These are phyloP conservation scores for Imbricaverruca yamaguchii DNA, from an alignment of 2,888 invertebrate genomes.

Conservation along the genomic window DNA sequence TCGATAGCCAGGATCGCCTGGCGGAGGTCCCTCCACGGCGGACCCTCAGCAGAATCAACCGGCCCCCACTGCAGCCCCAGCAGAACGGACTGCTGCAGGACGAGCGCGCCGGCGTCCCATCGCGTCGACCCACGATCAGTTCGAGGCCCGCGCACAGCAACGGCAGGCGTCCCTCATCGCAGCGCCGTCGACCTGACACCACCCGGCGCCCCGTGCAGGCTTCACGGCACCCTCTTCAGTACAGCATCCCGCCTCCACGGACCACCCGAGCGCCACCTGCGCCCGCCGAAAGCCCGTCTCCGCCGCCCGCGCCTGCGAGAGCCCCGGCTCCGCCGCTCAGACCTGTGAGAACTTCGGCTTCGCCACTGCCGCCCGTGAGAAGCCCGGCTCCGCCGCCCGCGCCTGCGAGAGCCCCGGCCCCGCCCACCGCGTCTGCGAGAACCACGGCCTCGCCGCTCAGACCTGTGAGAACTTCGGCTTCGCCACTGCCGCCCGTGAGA, in stretches of 20 bases:
- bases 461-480: background rate
- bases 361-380: background rate
- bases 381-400: background rate
- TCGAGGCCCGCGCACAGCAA: background rate
- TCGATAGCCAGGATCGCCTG: too few species aligned
- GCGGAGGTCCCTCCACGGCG: too few species aligned
- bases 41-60: background rate
- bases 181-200: background rate
- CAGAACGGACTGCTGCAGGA: background rate
- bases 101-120: background rate
- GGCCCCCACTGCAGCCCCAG: background rate
- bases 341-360: background rate
- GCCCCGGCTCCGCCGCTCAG: background rate
- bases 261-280: background rate
- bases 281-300: background rate
- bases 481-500: background rate
- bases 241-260: background rate
- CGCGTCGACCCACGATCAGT: too few species aligned
- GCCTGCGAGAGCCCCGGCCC: background rate
- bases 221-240: background rate
- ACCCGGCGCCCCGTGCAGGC: background rate
- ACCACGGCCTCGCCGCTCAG: background rate
- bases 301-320: background rate
- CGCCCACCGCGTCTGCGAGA: background rate
- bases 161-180: background rate